Evolutionary conservation across 2,888 invertebrate species (phyloP), one percentile per base, ranked within the genome.

Genomic region (Lysandra coridon): DNA sequence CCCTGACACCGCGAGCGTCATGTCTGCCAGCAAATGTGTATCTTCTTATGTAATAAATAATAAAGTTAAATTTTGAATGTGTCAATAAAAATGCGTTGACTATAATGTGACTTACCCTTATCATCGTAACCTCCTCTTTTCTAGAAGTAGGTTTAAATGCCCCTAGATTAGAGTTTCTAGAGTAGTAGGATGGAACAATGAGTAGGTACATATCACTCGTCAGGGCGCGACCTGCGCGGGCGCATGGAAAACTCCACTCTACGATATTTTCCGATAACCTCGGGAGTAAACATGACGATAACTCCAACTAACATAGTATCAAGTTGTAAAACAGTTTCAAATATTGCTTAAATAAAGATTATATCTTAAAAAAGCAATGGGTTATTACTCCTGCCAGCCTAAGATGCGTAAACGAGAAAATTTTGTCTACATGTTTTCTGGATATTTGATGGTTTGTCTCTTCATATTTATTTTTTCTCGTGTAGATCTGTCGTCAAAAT

Each of bases 221-320:
- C 64, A 12, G 64, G 64, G 64, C 64, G 30, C 23, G 3, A 10
- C 14, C 53, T n/a, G n/a, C 62, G 62, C 23, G 62, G 23, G 62
- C 62, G 62, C 64, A 30, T 64, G 64, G 64, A 64, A 64, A 64
- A 64, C 64, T 64, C 30, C 64, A 12, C 64, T 30, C 64, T 23
- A 23, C 64, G 12, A 64, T 30, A 12, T 64, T 64, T 23, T 4
- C 64, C 64, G 64, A 64, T 64, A 64, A 64, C 64, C 64, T 10
- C 64, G 7, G 12, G 30, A 23, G 64, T 64, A 64, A 64, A 64
- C 64, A 64, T 23, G 3, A 30, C 30, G 64, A 64, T 64, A 64
- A 12, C 30, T 30, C 5, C 3, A 64, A 64, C n/a, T 64, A 10
- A 64, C 30, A 64, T 64, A 64, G 64, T 64, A 64, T 64, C 4